Evolutionary conservation across 2,113 vertebrate species (phyloP), one percentile per base, ranked within the genome.

Genomic region (Cathartes aura): DNA sequence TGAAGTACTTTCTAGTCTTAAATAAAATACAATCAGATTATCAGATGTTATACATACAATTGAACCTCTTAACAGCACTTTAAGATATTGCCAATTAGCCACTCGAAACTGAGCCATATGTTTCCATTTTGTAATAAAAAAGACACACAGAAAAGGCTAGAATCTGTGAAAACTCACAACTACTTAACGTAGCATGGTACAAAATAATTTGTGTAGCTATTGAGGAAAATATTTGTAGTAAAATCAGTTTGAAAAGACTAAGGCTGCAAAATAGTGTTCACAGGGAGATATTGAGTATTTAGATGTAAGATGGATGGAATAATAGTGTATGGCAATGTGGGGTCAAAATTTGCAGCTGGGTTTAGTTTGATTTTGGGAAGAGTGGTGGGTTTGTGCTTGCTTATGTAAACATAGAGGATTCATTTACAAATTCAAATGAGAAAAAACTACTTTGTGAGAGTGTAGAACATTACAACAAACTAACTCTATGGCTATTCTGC

Each of bases 1-100:
- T 89, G 80, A 89, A 91, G 59, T 75, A 86, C 76, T 86, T 94
- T 94, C 56, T 76, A 91, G 71, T 91, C 84, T 94, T 96, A 96
- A 97, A 95, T 95, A 97, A 97, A 97, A 94, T 68, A 74, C 84
- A 90, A 78, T 90, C 75, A 82, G 75, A 91, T 93, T 92, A 94
- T 96, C 66, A 82, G 75, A 93, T 95, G 80, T 95, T 96, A 56
- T 62, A 93, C 76, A 64, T 93, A 68, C 76, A 88, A 80, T 66
- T 63, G 85, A 96, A 89, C 80, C 64, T 93, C 86, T 92, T 79
- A 84, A 88, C 50, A 67, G 64, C 80, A 87, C 91, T 97, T 90
- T 42, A 67, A 92, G 82, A 63, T 92, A 79, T 59, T 97, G 91
- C 83, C 92, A 97, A 87, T 97, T 94, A 96, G 79, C 78, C 90